Base-by-base conservation (phyloP, 2,113 vertebrate species). In the Onychostruthus taczanowskii region DNA sequence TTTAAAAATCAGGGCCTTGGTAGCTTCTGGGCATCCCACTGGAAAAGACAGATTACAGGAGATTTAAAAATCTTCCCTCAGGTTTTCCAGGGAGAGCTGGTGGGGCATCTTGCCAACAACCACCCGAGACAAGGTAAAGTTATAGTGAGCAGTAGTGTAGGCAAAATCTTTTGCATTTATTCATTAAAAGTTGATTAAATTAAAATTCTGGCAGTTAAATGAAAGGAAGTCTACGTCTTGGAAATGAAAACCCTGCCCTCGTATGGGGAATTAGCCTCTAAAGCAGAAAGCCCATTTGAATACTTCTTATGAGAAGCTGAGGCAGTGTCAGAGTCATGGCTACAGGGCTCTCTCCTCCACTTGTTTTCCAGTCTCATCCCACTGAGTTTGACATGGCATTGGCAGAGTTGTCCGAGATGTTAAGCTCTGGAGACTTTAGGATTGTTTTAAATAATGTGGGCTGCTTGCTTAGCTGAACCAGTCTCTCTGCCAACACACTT, bases 131-230 rank as follows among this genome's bases (percentile, higher is more conserved):
- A 64, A 83, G 49, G 28, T 66, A 17, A 82, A 82, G 49, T 66
- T 84, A 63, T 10, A 73, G 27, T 6, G 17, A 88, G 64, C 50
- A 67, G 68, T 20, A 80, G 59, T 13, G 33, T 49, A 92, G 61
- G 86, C 89, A 92, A 90, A 86, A 89, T 67, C 19, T 59, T 94
- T 63, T 67, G 66, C 91, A 87, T 91, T 70, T 78, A 86, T 80
- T 88, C 46, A 89, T 89, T 74, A 59, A 24, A 64, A 87, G 44
- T 61, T 55, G 56, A 78, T 84, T 92, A 86, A 93, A 86, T 90
- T 92, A 87, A 94, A 86, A 86, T 89, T 59, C 49, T 68, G 74
- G n/a, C 44, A 88, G 16, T 73, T 70, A 94, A 95, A 96, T 93
- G 46, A 92, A 92, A 90, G 92, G 66, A 86, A 58, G 31, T 8